Evolutionary conservation across 2,888 invertebrate species (phyloP).

Genomic region (Argynnis bischoffii): DNA sequence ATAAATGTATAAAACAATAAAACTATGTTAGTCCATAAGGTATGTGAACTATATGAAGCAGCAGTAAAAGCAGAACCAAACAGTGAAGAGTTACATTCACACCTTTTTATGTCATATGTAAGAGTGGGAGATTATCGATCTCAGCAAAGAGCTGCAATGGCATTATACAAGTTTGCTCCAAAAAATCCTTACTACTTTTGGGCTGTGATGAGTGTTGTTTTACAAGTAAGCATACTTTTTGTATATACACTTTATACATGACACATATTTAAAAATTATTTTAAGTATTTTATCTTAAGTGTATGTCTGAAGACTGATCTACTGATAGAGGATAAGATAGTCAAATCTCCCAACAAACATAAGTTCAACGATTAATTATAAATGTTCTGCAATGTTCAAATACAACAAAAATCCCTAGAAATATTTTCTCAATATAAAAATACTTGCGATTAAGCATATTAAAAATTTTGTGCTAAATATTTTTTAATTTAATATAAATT

Average conservation of each 20-base stretch:
- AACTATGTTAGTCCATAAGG: constrained; percentile 87
- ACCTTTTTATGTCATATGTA: constrained; percentile 98
- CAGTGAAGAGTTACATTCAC: constrained; percentile 95
- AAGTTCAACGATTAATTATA: no score
- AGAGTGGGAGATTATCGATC: constrained; percentile 93
- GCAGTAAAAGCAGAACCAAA: constrained; percentile 92
- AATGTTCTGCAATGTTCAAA: no score
- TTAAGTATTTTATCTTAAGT: constrained; percentile 14
- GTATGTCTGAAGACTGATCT: neutral
- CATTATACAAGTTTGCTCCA: constrained; percentile 93
- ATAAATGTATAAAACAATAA: constrained; percentile 4
- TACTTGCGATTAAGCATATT: no score
- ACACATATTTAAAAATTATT: neutral
- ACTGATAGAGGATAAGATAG: no score
- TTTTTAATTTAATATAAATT: no score
- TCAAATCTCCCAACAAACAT: no score
- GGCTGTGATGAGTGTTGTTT: constrained; percentile 97
- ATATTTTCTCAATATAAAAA: no score
- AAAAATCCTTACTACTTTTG: constrained; percentile 99
- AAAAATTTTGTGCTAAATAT: no score
- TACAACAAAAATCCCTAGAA: no score
- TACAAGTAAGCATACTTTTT: constrained; percentile 85
- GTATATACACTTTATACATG: neutral
- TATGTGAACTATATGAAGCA: constrained; percentile 94
- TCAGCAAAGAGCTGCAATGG: constrained; percentile 94